phyloP scores from a whole-genome alignment of 2,888 invertebrate genomes.

The Cephus rjabovi region DNA sequence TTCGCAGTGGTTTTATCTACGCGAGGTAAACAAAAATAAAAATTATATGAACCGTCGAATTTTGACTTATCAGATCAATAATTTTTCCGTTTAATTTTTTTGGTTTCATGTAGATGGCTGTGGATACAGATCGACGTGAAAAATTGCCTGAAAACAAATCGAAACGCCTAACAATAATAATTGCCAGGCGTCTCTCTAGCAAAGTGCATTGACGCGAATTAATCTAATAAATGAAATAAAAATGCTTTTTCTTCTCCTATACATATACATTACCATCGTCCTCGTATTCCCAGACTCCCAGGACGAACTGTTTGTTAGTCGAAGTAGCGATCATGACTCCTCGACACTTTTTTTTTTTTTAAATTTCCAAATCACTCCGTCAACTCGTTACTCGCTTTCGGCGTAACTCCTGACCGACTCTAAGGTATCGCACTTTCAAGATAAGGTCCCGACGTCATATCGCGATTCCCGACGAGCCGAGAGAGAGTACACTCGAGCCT shows the following conservation, averaged over 20 bases:
- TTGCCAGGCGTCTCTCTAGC: too few relatives aligned
- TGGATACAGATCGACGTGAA: too few relatives aligned
- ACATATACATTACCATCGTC: constrained; percentile 17
- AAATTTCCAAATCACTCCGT: not conserved
- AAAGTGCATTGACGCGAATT: too few relatives aligned
- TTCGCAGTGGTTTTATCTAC: too few relatives aligned
- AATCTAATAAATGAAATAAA: not conserved
- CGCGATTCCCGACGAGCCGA: not conserved
- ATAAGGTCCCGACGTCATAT: not conserved
- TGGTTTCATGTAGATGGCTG: too few relatives aligned
- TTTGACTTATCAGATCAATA: too few relatives aligned
- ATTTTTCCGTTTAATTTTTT: too few relatives aligned
- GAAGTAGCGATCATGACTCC: constrained; percentile 13
- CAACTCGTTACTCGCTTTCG: too few relatives aligned
- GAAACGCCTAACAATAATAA: too few relatives aligned
- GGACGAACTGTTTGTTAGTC: constrained; percentile 14
- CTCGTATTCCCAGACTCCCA: constrained; percentile 22
- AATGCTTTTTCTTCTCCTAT: constrained; percentile 13
- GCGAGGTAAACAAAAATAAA: too few relatives aligned
- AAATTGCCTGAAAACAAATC: too few relatives aligned
- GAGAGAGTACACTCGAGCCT: not conserved
- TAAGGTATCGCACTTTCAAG: not conserved
- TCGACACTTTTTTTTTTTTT: not conserved
- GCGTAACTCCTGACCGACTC: not conserved
- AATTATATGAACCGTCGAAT: too few relatives aligned